These are phyloP conservation scores for Drosophila neonasuta DNA, from an alignment of 2,888 invertebrate genomes.

Conservation along the genomic window DNA sequence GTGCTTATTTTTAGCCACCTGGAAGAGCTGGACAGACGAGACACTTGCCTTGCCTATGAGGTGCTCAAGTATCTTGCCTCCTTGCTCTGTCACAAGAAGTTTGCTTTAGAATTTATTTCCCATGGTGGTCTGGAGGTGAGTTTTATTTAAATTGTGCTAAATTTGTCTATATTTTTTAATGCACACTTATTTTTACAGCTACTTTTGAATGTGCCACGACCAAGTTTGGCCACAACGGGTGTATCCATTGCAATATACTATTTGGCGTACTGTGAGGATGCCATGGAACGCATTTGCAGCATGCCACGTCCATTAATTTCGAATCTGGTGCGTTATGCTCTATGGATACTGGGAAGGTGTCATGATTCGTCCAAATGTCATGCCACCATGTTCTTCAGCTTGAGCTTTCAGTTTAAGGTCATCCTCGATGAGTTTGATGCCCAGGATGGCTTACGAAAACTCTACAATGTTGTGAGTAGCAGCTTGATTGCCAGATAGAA, in stretches of 20 bases:
- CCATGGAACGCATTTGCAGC: constrained; percentile 97
- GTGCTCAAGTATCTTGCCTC: constrained; percentile 97
- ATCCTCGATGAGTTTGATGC: constrained; percentile 97
- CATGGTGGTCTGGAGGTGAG: constrained; percentile 91
- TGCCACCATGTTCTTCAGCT: constrained; percentile 98
- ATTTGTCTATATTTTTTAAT: not conserved
- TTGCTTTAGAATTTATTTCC: constrained; percentile 97
- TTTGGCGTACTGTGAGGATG: constrained; percentile 97
- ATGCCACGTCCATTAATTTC: constrained; percentile 90
- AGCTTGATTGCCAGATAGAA: not conserved
- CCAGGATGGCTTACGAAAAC: constrained; percentile 94
- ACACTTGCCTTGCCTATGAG: constrained; percentile 97
- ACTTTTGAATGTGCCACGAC: constrained; percentile 94
- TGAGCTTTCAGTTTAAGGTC: constrained; percentile 95
- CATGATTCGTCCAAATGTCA: constrained; percentile 99
- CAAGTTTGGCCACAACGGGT: constrained; percentile 96
- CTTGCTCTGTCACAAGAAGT: constrained; percentile 98
- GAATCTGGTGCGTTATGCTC: constrained; percentile 92
- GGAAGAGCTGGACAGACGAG: constrained; percentile 92
- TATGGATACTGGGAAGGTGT: constrained; percentile 97
- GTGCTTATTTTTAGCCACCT: constrained; percentile 95
- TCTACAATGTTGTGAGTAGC: constrained; percentile 90
- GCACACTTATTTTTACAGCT: constrained; percentile 83
- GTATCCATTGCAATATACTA: constrained; percentile 98
- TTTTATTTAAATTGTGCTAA: not conserved